Percentiles rank a stretch among this genome's conserved stretches.
Evolutionary conservation across 2,888 invertebrate genomes (phyloP).

Genomic region (Parapristionchus giblindavisi): DNA sequence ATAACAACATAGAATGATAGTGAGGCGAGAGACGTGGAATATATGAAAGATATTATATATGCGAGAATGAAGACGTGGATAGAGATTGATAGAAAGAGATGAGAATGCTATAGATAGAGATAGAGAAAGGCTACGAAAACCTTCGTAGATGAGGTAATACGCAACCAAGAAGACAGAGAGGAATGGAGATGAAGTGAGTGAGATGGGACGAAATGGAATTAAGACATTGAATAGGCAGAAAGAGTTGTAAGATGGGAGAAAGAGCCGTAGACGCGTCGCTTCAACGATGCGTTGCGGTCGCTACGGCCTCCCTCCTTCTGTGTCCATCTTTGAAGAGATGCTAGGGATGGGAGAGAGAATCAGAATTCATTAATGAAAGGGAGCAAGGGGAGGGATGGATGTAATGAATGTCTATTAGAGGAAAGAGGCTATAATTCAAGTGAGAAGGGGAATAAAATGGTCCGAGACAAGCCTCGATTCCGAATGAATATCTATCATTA

Average conservation of each 20-base stretch:
- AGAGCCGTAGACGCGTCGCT: constrained; percentile 15
- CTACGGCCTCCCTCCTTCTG: too few relatives aligned
- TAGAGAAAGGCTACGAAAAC: background rate
- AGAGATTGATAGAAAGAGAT: background rate
- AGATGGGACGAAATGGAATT: constrained; percentile 3
- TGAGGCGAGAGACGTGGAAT: background rate
- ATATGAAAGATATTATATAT: background rate
- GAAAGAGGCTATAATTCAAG: too few relatives aligned
- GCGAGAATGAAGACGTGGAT: background rate
- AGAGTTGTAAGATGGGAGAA: background rate
- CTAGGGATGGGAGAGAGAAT: background rate
- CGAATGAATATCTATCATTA: background rate
- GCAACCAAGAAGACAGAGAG: background rate
- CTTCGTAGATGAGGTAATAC: constrained; percentile 1
- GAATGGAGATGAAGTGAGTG: constrained; percentile 7
- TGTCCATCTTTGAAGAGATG: background rate
- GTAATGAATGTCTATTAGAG: too few relatives aligned
- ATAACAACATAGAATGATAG: background rate
- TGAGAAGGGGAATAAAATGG: background rate
- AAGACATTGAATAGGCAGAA: constrained; percentile 6
- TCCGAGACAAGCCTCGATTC: background rate
- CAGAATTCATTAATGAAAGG: background rate
- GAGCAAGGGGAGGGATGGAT: background rate
- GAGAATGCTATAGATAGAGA: background rate
- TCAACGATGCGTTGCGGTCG: constrained; percentile 34